Base-by-base conservation (phyloP, 2,888 invertebrate genomes). In the Hanleya hanleyi region DNA sequence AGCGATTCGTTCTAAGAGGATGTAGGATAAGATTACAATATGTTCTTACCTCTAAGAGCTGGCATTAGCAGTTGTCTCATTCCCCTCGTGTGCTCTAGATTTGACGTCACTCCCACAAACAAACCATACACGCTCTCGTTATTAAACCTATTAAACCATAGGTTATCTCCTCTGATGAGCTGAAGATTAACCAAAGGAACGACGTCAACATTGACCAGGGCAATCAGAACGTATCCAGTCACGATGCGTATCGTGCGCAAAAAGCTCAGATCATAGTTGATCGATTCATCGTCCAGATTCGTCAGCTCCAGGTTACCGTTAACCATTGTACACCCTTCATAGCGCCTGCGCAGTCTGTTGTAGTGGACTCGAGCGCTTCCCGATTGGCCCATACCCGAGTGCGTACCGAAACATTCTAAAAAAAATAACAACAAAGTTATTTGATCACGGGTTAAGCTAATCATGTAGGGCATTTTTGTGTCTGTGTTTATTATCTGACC, bases 261-360 rank as follows among this genome's bases (percentile, higher is more conserved):
- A 90, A 98, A 98, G 83, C 95, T 95, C 79, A 98, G 93, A 91
- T 98, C 97, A 91, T 96, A 93, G 78, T 94, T 94, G 79, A 95
- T 93, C 18, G 84, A 81, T 18, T 77, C 68, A 70, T 85, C 82
- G 64, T 82, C 77, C 9, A 98, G 94, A 96, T 97, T 97, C 77
- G 98, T 98, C 84, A 99, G 93, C 92, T 99, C 99, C 89, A 99
- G 93, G 92, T 99, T 99, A 77, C 99, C 99, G 90, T 98, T 97
- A 82, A 99, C 98, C 91, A 98, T 97, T 47, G 98, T 98, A 92
- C 99, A 99, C 92, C 98, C 98, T 81, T 95, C 96, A 92, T 97
- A 98, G 84, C 97, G 81, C n/a, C 79, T 76, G 37, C 80, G 77
- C 47, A 86, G 77, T 4, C 77, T 74, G 35, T 87, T 81, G 76